Evolutionary conservation across 1,140 invertebrate genomes (phyloP), one percentile per base, ranked within the genome.

Genomic region (Goniozus legneri): DNA sequence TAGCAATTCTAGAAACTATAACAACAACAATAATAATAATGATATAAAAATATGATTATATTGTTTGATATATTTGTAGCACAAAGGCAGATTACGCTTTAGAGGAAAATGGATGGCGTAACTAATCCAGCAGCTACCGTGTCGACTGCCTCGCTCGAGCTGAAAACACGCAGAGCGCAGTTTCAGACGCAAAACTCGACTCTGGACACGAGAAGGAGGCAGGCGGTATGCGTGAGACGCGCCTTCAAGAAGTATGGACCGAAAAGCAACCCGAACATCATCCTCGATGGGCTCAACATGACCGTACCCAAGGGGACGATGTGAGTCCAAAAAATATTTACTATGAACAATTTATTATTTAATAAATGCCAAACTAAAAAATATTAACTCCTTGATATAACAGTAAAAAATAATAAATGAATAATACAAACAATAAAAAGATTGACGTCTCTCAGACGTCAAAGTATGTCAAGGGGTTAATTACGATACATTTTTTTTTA

Each of bases 291-390:
- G 20, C 79, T 95, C 19, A 91, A 91, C 61, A 91, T 95, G 87
- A 92, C 89, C 12, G 92, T 95, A 12, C 85, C 87, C 33, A 92
- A 92, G 68, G 92, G 92, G 41, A 83, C 88, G 32, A 95, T 95
- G 90, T 93, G 79, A 88, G 87, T 86, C 8, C 42, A 10, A 22
- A 16, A 8, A 7, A 37, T 19, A 19, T 42, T 15, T 32, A 8
- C 31, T 34, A 34, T 16, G 22, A 34, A 18, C 15, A 22, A 27
- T 22, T 43, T 35, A 18, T 16, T 36, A 31, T 2, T 39, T 39
- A 8, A 30, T 30, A 16, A 16, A 42, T 32, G 20, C 20, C 3
- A 10, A 13, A 16, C 19, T 18, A n/a, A 15, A n/a, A n/a, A n/a
- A n/a, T n/a, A n/a, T n/a, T n/a, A n/a, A n/a, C n/a, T n/a, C n/a